Base-by-base conservation (phyloP, 2,797 vertebrate genomes). In the Hyperoplus immaculatus region DNA sequence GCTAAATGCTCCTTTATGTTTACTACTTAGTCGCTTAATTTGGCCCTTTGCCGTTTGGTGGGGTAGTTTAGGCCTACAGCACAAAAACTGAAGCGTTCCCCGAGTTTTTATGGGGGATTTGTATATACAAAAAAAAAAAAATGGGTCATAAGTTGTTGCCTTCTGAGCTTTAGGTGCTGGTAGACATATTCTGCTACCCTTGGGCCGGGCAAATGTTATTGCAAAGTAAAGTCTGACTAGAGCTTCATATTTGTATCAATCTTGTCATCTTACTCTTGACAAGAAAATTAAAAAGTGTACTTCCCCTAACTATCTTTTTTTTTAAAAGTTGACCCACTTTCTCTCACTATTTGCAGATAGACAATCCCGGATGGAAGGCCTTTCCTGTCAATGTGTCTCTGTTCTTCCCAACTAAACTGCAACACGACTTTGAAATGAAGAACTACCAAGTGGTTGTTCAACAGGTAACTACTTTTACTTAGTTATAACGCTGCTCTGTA, bases 331-430 rank as follows among this genome's bases (percentile, higher is more conserved):
- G 11, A 73, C 1, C 13, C 42, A 15, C 14, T 80, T 2, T 74
- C 21, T 81, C 8, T 81, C 29, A 4, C 12, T 13, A 2, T 78
- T 69, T 38, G 13, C 85, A 96, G 95, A 84, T 96, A 6, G 68
- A 86, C 36, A 96, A 95, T 76, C 62, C 53, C 21, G 93, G 91
- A 43, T 53, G 57, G 16, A 94, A 83, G 59, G 63, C 45, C 50
- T 88, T 95, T 65, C 92, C 92, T 7, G 67, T 92, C 39, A 82
- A 21, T 0, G 87, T 95, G 29, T 68, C 45, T 1, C 66, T 96
- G 43, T 3, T 41, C 15, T 87, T 95, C 62, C 90, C 92, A 43
- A 92, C 80, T 50, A 29, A 77, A 77, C 84, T 91, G 50, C 57
- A 72, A 3, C 43, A 89, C n/a, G 46, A 47, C 74, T 92, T 94